Evolutionary conservation across 2,888 invertebrate genomes (phyloP).

Genomic region (Tromatobia lineatoria): DNA sequence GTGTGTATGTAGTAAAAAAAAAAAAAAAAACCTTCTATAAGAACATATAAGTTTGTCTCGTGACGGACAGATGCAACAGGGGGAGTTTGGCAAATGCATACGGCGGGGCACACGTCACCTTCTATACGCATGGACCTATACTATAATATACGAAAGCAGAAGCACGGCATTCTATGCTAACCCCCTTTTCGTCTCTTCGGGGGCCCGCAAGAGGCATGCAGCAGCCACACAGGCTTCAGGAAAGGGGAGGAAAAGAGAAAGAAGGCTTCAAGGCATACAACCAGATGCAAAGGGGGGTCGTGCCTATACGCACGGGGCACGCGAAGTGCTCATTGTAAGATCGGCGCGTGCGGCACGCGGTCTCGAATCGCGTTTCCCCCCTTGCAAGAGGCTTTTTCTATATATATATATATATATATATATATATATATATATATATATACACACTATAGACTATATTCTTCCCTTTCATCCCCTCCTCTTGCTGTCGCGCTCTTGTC

Average conservation of each 20-base stretch:
- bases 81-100: constrained; percentile 60
- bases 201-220: constrained; percentile 56
- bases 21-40: not conserved
- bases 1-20: not conserved
- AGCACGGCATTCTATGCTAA: constrained; percentile 45
- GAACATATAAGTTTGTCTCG: constrained; percentile 25
- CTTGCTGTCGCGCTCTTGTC: constrained; percentile 67
- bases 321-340: constrained; percentile 84
- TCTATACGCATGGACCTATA: constrained; percentile 27
- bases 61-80: constrained; percentile 67
- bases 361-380: constrained; percentile 73
- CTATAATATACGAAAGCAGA: constrained; percentile 43
- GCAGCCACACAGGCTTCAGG: constrained; percentile 26
- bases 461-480: constrained; percentile 69
- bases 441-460: constrained; percentile 45
- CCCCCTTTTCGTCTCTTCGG: constrained; percentile 59
- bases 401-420: constrained; percentile 21
- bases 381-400: constrained; percentile 68
- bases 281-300: constrained; percentile 71
- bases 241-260: constrained; percentile 64
- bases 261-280: constrained; percentile 66
- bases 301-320: constrained; percentile 75
- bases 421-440: constrained; percentile 12
- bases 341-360: constrained; percentile 85
- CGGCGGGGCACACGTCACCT: constrained; percentile 65